Base-by-base conservation (phyloP, 2,113 vertebrate species). In the Merops nubicus region DNA sequence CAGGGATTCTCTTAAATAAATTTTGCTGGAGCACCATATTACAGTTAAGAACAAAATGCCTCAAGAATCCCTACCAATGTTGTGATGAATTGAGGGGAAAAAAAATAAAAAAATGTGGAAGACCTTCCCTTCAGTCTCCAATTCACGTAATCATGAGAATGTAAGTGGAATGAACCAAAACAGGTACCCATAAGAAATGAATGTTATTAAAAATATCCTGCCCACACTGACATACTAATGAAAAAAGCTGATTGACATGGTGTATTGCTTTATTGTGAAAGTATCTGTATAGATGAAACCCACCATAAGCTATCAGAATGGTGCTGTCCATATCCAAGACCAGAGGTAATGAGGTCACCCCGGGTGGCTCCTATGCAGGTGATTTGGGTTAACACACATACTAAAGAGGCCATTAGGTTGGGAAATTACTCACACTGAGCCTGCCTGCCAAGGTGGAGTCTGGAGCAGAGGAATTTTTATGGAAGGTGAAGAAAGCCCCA, bases 111-210 rank as follows among this genome's bases (percentile, higher is more conserved):
- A 77, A 88, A 69, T 14, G 33, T 65, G 72, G 64, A 80, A 96
- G 76, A 95, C 74, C 84, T 85, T 95, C 64, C 48, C 42, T 83
- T 86, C 54, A 21, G 64, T 40, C 64, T 81, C 89, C 87, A 87
- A 64, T 78, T 77, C 86, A 68, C 73, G 84, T 95, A 91, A 81
- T 78, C 21, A 14, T 47, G 42, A 81, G 64, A 56, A 54, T 51
- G 23, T 67, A 92, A 56, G 91, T 84, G 81, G 73, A 76, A 75
- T 64, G 86, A 91, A 81, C 72, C 68, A 91, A 93, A 93, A 85
- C 43, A 84, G 86, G 83, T 15, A 72, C 86, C 5, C 21, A 29
- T 96, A 93, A 96, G 91, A 93, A 96, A 95, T 91, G 83, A 96
- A 87, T 2, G 38, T 84, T 91, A 67, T 92, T 93, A 95, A 96